phyloP scores from a whole-genome alignment of 2,888 invertebrate species.

The Caradrina clavipalpis region DNA sequence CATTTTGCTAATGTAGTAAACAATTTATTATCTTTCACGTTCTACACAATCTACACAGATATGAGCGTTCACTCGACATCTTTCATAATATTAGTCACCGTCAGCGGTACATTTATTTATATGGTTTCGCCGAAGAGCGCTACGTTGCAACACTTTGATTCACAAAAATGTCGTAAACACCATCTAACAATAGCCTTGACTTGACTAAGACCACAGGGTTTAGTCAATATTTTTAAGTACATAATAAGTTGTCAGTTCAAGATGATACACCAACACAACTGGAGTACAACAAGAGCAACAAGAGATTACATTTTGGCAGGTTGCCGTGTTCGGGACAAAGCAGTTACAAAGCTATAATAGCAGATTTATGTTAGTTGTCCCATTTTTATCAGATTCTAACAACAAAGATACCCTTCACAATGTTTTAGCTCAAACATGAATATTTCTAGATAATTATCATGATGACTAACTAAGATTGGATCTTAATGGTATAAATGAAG shows the following conservation, averaged over 20 bases:
- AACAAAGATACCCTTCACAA: background rate
- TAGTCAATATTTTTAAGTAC: conserved; percentile 33
- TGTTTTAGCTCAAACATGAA: conserved; percentile 18
- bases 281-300: conserved; percentile 13
- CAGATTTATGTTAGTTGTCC: background rate
- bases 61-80: conserved; percentile 51
- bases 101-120: conserved; percentile 62
- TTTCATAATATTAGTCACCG: conserved; percentile 67
- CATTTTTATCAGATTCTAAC: background rate
- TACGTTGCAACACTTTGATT: conserved; percentile 65
- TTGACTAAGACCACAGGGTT: conserved; percentile 37
- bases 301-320: conserved; percentile 11
- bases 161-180: conserved; percentile 63
- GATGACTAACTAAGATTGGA: conserved; percentile 50
- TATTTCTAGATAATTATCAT: conserved; percentile 19
- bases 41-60: conserved; percentile 40
- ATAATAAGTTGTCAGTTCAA: conserved; percentile 27
- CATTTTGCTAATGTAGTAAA: conserved; percentile 55
- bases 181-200: conserved; percentile 58
- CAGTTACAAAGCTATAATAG: background rate
- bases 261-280: conserved; percentile 12
- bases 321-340: background rate
- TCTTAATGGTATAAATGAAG: conserved; percentile 41
- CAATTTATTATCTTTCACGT: conserved; percentile 53
- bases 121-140: conserved; percentile 59